Evolutionary conservation across 2,888 invertebrate genomes (phyloP).

Genomic region (Andricus quercusramuli): DNA sequence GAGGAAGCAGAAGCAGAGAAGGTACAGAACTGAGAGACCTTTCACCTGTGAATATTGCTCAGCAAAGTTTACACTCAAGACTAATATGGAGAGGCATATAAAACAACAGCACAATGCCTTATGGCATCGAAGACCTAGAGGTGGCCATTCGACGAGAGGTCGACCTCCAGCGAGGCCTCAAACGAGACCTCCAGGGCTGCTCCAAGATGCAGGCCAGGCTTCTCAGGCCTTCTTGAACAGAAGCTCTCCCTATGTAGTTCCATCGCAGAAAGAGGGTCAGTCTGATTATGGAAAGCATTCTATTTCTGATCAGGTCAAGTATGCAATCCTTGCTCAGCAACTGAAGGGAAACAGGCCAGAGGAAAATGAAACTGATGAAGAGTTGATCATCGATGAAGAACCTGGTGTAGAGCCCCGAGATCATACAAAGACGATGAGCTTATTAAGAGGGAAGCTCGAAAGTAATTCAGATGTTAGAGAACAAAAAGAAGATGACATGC

Average conservation of each 20-base stretch:
- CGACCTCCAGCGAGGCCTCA: constrained; percentile 79
- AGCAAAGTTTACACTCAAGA: constrained; percentile 93
- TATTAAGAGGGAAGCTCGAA: constrained; percentile 72
- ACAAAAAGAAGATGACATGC: constrained; percentile 42
- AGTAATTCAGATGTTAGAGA: constrained; percentile 57
- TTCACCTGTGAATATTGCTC: constrained; percentile 95
- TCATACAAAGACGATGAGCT: constrained; percentile 61
- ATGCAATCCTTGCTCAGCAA: constrained; percentile 89
- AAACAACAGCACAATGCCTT: constrained; percentile 96
- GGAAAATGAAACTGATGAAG: constrained; percentile 85
- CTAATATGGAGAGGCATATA: constrained; percentile 96
- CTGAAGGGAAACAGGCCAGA: constrained; percentile 81
- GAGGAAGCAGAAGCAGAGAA: constrained; percentile 94
- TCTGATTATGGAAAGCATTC: constrained; percentile 55
- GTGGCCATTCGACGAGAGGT: constrained; percentile 80
- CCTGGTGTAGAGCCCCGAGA: constrained; percentile 63
- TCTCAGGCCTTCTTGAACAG: not conserved
- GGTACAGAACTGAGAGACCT: constrained; percentile 93
- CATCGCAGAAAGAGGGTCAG: constrained; percentile 3
- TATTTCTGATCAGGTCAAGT: constrained; percentile 86
- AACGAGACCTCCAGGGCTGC: constrained; percentile 67
- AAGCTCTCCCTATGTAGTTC: constrained; percentile 4
- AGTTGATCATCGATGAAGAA: constrained; percentile 85
- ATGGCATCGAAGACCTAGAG: constrained; percentile 89
- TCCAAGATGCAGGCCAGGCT: constrained; percentile 60